phyloP scores from a whole-genome alignment of 2,797 vertebrate species.

The Myotis pilosus region DNA sequence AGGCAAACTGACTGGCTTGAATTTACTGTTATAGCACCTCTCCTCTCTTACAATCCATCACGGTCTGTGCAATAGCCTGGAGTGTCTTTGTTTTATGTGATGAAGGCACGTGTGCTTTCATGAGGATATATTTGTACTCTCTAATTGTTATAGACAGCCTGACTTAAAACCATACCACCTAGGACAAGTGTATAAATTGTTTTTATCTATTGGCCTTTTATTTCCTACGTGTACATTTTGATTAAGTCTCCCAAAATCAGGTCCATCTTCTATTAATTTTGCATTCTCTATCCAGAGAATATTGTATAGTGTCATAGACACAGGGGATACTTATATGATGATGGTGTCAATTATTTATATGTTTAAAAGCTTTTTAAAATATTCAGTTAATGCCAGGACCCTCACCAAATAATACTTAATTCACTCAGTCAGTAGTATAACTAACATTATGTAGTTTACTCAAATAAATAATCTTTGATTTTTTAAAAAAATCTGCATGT shows the following conservation, averaged over 20 bases:
- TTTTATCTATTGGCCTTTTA: not conserved
- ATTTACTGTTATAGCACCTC: not conserved
- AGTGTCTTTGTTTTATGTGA: constrained; percentile 35
- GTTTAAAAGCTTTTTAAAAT: not conserved
- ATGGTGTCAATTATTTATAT: not conserved
- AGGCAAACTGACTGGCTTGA: not conserved
- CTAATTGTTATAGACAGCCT: not conserved
- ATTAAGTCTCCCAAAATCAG: not conserved
- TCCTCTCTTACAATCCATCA: not conserved
- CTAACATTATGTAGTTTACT: not conserved
- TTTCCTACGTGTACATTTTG: not conserved
- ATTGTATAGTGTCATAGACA: not conserved
- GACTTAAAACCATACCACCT: not conserved
- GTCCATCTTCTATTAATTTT: constrained; percentile 13
- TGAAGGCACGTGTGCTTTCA: not conserved
- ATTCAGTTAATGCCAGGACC: not conserved
- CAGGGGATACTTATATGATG: not conserved
- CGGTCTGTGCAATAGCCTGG: not conserved
- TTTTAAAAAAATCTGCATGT: not conserved
- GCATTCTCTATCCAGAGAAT: not conserved
- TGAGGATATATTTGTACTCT: constrained; percentile 35
- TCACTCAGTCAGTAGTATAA: not conserved
- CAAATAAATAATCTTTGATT: not conserved
- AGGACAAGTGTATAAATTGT: not conserved
- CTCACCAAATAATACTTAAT: not conserved